Evolutionary conservation across 2,888 invertebrate species (phyloP), one percentile per base, ranked within the genome.

Genomic region (Lepidochrysops patricia): DNA sequence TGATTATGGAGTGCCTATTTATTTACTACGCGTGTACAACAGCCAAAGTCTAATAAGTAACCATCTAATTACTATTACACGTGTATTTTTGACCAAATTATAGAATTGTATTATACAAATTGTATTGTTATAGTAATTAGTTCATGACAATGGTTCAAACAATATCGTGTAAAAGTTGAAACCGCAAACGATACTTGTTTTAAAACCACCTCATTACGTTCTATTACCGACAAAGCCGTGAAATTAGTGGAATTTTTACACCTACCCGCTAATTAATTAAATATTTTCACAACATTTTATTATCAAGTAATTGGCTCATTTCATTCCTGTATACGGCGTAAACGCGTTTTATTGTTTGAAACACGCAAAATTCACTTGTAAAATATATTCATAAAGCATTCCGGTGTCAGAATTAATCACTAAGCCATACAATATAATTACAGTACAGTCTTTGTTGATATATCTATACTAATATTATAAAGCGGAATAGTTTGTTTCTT

Each of bases 261-360:
- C 54, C 27, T 50, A 27, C 27, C 13, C 27, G 27, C 27, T 52
- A 52, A 52, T 27, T 43, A 43, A 27, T 52, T 15, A 27, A 27
- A 52, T 52, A 52, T 27, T 54, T 54, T 52, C 50, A 27, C 37
- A 13, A 35, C 25, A 37, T 57, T 43, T 57, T 54, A 54, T 29
- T 54, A 54, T 29, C 15, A 54, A 32, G 29, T 54, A 54, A 54
- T 29, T 54, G 29, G 12, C 19, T 54, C 15, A 15, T 54, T 54
- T 54, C 54, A 54, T 54, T 54, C 29, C 15, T 19, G 27, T 54
- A 15, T 29, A 54, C 32, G 27, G 15, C 15, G 27, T 15, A 26
- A 52, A 29, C 29, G 29, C 27, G 23, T 29, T 13, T 54, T 54
- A 54, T 54, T 54, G 32, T 29, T 54, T 54, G 9, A 54, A 29